These are phyloP conservation scores for Montipora efflorescens DNA, from an alignment of 64 coral and sea anemone species.

Conservation along the genomic window DNA sequence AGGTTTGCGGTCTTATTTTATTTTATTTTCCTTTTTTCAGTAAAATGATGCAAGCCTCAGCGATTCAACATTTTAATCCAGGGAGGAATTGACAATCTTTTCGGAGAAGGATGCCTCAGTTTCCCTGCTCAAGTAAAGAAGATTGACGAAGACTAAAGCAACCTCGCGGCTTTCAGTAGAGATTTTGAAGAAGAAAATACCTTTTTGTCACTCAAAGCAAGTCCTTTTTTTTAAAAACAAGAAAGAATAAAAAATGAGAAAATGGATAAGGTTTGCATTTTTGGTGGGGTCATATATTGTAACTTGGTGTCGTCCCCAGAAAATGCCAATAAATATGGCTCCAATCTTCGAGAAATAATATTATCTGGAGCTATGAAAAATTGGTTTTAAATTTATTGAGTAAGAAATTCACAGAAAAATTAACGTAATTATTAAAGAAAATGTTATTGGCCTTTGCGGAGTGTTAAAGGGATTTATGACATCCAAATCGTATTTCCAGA, in stretches of 20 bases:
- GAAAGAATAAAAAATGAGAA: not conserved
- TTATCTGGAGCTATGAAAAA: constrained; percentile 25
- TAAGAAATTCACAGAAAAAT: constrained; percentile 35
- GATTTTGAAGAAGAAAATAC: not conserved
- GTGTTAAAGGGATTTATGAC: constrained; percentile 33
- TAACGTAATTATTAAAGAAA: constrained; percentile 17
- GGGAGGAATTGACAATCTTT: not conserved
- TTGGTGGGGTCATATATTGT: not conserved
- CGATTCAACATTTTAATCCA: not conserved
- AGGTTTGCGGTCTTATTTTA: not conserved
- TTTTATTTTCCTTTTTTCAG: not conserved
- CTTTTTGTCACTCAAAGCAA: not conserved
- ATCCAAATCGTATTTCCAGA: constrained; percentile 9
- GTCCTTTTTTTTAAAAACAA: not conserved
- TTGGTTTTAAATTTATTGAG: not conserved
- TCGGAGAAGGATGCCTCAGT: not conserved
- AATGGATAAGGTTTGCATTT: not conserved
- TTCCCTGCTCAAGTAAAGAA: not conserved
- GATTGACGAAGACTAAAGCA: not conserved
- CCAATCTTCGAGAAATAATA: not conserved
- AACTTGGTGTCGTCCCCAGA: not conserved
- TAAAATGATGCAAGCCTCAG: not conserved
- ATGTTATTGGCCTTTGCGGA: not conserved
- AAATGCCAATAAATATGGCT: not conserved
- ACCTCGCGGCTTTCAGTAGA: not conserved